phyloP scores from a whole-genome alignment of 2,888 invertebrate species.

The Crepidodera aurea region DNA sequence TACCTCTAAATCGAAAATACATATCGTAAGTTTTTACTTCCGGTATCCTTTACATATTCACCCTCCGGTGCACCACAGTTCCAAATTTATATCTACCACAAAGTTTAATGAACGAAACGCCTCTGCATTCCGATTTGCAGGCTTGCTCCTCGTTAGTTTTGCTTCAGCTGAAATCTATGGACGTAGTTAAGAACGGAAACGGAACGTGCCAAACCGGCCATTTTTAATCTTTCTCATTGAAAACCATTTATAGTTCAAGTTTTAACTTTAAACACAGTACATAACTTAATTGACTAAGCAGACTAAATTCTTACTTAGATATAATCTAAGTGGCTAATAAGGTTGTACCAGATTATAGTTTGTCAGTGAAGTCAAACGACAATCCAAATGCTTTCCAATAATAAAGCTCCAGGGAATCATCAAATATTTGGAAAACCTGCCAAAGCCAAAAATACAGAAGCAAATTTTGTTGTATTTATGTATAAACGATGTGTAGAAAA shows the following conservation, averaged over 20 bases:
- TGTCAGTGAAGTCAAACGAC: too few relatives aligned
- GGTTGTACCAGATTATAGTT: too few relatives aligned
- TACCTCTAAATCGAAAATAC: background rate
- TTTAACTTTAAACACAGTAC: background rate
- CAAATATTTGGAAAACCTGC: too few relatives aligned
- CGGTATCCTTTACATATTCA: slow-evolving; percentile 1
- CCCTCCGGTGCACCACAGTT: slow-evolving; percentile 4
- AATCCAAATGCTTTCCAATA: too few relatives aligned
- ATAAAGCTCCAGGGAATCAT: too few relatives aligned
- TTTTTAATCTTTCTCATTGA: slow-evolving; percentile 37
- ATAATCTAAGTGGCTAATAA: too few relatives aligned
- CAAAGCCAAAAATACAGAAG: too few relatives aligned
- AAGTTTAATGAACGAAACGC: slow-evolving; percentile 23
- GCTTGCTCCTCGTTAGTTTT: slow-evolving; percentile 46
- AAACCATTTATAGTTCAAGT: background rate
- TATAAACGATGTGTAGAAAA: too few relatives aligned
- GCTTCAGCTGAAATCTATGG: slow-evolving; percentile 48
- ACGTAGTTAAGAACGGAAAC: slow-evolving; percentile 46
- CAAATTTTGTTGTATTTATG: too few relatives aligned
- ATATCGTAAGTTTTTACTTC: background rate
- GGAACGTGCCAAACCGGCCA: slow-evolving; percentile 45
- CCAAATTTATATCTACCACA: slow-evolving; percentile 4
- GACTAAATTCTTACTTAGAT: too few relatives aligned
- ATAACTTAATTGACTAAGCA: background rate
- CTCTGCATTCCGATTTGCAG: slow-evolving; percentile 39